phyloP scores from a whole-genome alignment of 2,113 vertebrate species.

The Columbina picui region DNA sequence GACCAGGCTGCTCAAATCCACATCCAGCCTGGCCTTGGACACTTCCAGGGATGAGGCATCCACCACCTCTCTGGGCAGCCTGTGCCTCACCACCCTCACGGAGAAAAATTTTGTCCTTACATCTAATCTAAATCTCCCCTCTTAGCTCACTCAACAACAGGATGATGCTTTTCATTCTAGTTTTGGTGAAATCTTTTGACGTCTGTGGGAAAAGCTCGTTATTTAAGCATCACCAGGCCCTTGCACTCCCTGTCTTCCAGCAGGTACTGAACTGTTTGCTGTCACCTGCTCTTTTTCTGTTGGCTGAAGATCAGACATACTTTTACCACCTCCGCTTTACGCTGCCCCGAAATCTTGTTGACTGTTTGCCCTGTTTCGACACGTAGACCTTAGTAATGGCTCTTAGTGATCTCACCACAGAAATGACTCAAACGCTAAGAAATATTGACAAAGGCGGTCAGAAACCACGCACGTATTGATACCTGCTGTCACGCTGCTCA shows the following conservation, averaged over 20 bases:
- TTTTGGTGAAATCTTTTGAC: neutral
- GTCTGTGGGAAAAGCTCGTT: neutral
- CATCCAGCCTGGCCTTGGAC: too few species aligned
- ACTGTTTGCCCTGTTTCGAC: neutral
- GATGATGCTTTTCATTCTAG: neutral
- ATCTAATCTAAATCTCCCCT: too few species aligned
- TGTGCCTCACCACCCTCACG: too few species aligned
- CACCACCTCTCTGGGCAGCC: too few species aligned
- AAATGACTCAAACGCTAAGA: neutral
- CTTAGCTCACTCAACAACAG: too few species aligned
- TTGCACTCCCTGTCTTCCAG: neutral
- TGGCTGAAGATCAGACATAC: neutral
- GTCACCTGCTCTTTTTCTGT: slow-evolving; percentile 5
- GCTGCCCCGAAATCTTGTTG: neutral
- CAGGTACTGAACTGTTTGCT: neutral
- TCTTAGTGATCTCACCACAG: neutral
- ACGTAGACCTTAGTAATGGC: neutral
- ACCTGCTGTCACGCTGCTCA: neutral
- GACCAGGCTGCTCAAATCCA: too few species aligned
- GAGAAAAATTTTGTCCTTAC: too few species aligned
- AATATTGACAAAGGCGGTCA: accelerated
- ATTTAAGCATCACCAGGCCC: neutral
- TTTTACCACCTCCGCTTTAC: neutral
- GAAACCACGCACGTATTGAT: accelerated
- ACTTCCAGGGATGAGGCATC: too few species aligned